Evolutionary conservation across 2,888 invertebrate genomes (phyloP), one percentile per base, ranked within the genome.

Genomic region (Imbricaverruca yamaguchii): DNA sequence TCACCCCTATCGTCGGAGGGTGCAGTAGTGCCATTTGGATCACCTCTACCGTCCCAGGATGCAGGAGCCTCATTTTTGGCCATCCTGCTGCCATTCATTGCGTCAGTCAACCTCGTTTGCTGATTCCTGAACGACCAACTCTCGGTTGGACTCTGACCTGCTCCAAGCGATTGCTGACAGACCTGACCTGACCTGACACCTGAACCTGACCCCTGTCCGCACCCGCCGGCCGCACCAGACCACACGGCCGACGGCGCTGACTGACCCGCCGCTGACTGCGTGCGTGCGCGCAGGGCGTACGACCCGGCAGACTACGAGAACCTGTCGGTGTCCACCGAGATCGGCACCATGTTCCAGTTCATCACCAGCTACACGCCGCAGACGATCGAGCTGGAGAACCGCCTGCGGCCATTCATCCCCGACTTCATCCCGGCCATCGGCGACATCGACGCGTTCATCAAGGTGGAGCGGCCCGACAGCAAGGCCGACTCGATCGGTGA

Each of bases 371-470:
- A 97, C 87, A 94, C 95, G 1, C 97, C 98, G 0, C 96, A 97
- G 88, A 92, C 92, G 85, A 93, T 96, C 81, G 95, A 96, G 84
- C 90, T 97, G 77, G 95, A 95, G 81, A 93, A 94, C 87, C 94
- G 94, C 86, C 89, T 98, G 86, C 93, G 94, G 85, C 97, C 98
- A 0, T 98, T 98, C 87, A 92, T 98, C 81, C 97, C 98, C 0
- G 98, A 99, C 86, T 98, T 93, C 88, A 94, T 98, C 85, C 98
- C 99, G 13, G 96, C 97, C 0, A 97, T 99, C 80, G 99, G 99
- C 0, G 98, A 99, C 87, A 97, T 98, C 84, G 99, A 99, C 88
- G 97, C 97, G 7, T 98, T 99, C 88, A 91, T 99, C 69, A 99
- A 98, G 89, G 94, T 97, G 81, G 57, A 67, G 39, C 23, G 55